Percentiles rank a stretch among this genome's conserved stretches.
Conservation (phyloP, 2,797 vertebrate species). For the Trichosurus vulpecula region DNA sequence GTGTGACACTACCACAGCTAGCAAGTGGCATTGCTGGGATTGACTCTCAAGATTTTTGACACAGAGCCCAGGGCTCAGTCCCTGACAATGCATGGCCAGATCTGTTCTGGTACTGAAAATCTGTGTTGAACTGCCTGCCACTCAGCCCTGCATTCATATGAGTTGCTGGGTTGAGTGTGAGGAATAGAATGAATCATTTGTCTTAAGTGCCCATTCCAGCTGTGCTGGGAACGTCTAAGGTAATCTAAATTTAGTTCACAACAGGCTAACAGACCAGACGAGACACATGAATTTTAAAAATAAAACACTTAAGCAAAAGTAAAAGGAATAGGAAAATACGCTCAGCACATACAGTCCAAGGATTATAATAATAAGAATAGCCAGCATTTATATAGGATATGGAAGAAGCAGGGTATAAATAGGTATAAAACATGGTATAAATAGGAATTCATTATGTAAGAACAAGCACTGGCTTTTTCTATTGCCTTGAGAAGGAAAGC, state of each 20-base stretch:
- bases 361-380: not conserved
- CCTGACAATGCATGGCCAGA: not conserved
- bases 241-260: not conserved
- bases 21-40: not conserved
- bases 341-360: not conserved
- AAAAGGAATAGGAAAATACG: not conserved
- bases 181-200: not conserved
- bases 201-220: not conserved
- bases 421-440: not conserved
- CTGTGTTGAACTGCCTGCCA: not conserved
- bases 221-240: not conserved
- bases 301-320: not conserved
- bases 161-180: not conserved
- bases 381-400: not conserved
- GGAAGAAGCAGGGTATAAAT: not conserved
- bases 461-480: not conserved
- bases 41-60: not conserved
- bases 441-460: not conserved
- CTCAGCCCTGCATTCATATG: not conserved
- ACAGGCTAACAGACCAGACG: not conserved
- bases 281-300: not conserved
- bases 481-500: not conserved
- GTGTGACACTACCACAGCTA: not conserved
- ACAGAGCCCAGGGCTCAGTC: not conserved
- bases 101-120: not conserved